Base-by-base conservation (phyloP, 2,888 invertebrate genomes). In the Euplagia quadripunctaria region DNA sequence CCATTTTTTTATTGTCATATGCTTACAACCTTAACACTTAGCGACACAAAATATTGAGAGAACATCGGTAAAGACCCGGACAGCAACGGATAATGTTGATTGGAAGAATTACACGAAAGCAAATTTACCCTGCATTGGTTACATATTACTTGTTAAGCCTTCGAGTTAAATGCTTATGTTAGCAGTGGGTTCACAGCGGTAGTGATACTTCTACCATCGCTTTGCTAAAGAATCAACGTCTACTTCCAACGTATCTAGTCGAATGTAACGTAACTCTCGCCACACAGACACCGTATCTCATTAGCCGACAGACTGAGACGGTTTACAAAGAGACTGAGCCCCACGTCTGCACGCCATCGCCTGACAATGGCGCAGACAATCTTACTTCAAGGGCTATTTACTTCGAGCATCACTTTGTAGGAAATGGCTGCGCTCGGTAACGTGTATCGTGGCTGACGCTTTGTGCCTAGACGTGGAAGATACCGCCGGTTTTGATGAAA, bases 291-390 rank as follows among this genome's bases (percentile, higher is more conserved):
- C 31, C 31, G 49, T 66, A 16, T 8, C 49, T 66, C 66, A 51
- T 66, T 66, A 66, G 51, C 8, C 51, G 66, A 31, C 31, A 49
- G 14, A 49, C 14, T 65, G 65, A 20, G 31, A 49, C 46, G 49
- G 20, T 65, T 65, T n/a, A n/a, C 55, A 58, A 58, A 58, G 55
- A 58, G 31, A 61, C 61, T 4, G 61, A 20, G 31, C 61, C 64
- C 43, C 51, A 31, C 14, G 51, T 51, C 14, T 65, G 55, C 71
- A 71, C 46, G 65, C 73, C 73, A 76, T 76, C 81, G 81, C 67
- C 73, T 61, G 16, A 79, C 79, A 81, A 82, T 82, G 77, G 65
- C 75, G 61, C 65, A 81, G 75, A 81, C 82, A 77, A 82, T 77
- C 73, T 71, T 67, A 72, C 72, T 64, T 49, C 77, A 68, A 81